Evolutionary conservation across 2,888 invertebrate genomes (phyloP).

Genomic region (Sminthurinus aureus): DNA sequence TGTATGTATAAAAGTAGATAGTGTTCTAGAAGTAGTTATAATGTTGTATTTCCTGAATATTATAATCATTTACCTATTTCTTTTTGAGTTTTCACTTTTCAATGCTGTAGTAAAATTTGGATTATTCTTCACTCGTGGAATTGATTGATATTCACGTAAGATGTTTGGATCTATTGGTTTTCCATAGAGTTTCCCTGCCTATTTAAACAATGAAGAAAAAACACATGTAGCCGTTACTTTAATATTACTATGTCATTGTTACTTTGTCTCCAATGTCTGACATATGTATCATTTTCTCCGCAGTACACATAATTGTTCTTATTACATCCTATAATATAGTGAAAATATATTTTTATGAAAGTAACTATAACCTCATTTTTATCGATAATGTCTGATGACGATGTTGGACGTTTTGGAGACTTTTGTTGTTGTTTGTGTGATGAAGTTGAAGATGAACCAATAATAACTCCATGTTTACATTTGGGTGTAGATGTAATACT

Average conservation of each 20-base stretch:
- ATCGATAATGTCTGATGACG: background rate
- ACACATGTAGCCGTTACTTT: background rate
- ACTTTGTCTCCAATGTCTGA: too few relatives aligned
- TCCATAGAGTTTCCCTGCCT: conserved; percentile 48
- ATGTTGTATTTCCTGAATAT: too few relatives aligned
- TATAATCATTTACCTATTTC: conserved; percentile 64
- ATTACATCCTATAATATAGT: too few relatives aligned
- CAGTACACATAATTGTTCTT: too few relatives aligned
- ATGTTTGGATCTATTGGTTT: conserved; percentile 63
- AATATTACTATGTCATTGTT: too few relatives aligned
- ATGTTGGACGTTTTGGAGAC: background rate
- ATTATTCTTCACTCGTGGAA: conserved; percentile 76
- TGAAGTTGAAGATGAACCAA: background rate
- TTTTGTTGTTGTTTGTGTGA: background rate
- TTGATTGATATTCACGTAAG: conserved; percentile 82
- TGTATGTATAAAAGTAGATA: too few relatives aligned
- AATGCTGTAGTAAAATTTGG: conserved; percentile 77
- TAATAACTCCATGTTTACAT: background rate
- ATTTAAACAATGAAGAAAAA: background rate
- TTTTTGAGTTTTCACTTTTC: conserved; percentile 71
- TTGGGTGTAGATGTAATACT: background rate
- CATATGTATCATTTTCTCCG: too few relatives aligned
- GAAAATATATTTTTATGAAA: background rate
- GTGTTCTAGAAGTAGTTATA: too few relatives aligned
- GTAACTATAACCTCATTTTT: background rate